Conservation (phyloP, 2,888 invertebrate genomes). For the Baronia brevicornis region DNA sequence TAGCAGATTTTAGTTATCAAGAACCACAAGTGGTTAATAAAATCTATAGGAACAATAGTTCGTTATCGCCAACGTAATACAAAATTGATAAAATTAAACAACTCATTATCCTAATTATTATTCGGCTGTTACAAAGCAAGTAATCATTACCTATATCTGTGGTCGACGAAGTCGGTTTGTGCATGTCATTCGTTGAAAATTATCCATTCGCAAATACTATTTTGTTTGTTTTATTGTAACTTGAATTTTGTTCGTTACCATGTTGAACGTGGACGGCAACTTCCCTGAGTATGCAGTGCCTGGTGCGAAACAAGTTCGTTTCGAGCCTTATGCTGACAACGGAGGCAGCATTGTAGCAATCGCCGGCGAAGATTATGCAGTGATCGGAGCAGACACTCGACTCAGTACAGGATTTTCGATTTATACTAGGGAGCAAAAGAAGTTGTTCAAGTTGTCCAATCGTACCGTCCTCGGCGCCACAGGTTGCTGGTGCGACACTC, state of each 20-base stretch:
- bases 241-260: slow-evolving; percentile 22
- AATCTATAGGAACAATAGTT: too few relatives aligned
- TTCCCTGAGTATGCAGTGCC: slow-evolving; percentile 69
- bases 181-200: slow-evolving; percentile 42
- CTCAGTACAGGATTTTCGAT: slow-evolving; percentile 94
- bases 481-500: slow-evolving; percentile 98
- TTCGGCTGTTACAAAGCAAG: too few relatives aligned
- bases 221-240: slow-evolving; percentile 1
- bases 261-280: slow-evolving; percentile 51
- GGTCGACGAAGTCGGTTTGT: slow-evolving; percentile 26
- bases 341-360: slow-evolving; percentile 95
- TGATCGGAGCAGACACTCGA: slow-evolving; percentile 96
- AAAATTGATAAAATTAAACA: too few relatives aligned
- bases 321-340: slow-evolving; percentile 71
- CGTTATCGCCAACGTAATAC: too few relatives aligned
- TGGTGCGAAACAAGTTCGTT: slow-evolving; percentile 67
- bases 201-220: slow-evolving; percentile 1
- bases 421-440: slow-evolving; percentile 90
- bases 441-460: slow-evolving; percentile 87
- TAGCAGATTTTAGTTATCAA: too few relatives aligned
- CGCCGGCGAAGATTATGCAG: slow-evolving; percentile 95
- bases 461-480: slow-evolving; percentile 94
- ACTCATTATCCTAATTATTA: too few relatives aligned
- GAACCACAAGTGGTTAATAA: too few relatives aligned
- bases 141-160: too few relatives aligned